A percentile compares a stretch with the other conserved stretches of the same genome.
These are phyloP conservation scores for Pocillopora grandis DNA, from an alignment of 92 coral and sea anemone genomes.

Conservation along the genomic window DNA sequence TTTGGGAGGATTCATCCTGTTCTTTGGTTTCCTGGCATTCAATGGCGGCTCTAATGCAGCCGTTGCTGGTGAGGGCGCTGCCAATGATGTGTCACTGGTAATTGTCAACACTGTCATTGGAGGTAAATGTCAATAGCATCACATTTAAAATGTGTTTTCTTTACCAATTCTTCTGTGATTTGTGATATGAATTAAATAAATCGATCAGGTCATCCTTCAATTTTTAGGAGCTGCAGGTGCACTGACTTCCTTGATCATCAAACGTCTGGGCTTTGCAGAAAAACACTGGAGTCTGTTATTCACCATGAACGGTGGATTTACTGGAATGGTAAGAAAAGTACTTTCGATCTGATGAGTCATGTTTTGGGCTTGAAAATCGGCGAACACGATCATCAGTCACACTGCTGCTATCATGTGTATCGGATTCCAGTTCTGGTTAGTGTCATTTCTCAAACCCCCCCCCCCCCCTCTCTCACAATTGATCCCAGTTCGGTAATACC, in stretches of 20 bases:
- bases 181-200: not conserved
- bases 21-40: constrained; percentile 87
- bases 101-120: constrained; percentile 88
- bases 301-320: constrained; percentile 89
- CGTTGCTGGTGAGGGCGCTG: constrained; percentile 68
- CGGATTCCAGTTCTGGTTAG: no score
- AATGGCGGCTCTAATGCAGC: constrained; percentile 88
- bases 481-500: no score
- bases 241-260: constrained; percentile 70
- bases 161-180: not conserved
- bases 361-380: no score
- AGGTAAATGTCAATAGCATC: constrained; percentile 44
- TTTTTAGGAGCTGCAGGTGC: constrained; percentile 86
- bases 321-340: constrained; percentile 75
- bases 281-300: constrained; percentile 86
- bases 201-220: not conserved
- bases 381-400: no score
- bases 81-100: constrained; percentile 65
- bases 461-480: no score
- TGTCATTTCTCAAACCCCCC: no score
- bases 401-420: no score
- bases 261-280: constrained; percentile 77
- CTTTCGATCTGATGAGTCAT: not conserved
- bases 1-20: constrained; percentile 86
- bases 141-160: not conserved